Evolutionary conservation across 2,888 invertebrate genomes (phyloP).

Genomic region (Acleris cristana): DNA sequence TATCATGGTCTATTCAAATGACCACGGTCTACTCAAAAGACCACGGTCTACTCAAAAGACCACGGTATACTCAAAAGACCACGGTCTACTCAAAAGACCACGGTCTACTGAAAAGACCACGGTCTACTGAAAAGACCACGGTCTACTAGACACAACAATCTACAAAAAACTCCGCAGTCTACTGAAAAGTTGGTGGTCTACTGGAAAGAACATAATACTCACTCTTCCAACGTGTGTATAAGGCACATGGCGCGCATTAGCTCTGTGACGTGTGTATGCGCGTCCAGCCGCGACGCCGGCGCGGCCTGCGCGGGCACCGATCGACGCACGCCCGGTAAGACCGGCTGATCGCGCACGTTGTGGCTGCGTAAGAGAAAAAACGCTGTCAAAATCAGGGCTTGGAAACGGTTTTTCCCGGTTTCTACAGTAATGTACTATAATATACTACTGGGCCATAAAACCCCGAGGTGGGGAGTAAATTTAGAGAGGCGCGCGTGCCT

Average conservation of each 20-base stretch:
- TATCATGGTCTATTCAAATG: too few species aligned
- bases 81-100: too few species aligned
- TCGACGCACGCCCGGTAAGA: constrained; percentile 57
- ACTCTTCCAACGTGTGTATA: constrained; percentile 75
- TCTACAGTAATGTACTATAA: too few species aligned
- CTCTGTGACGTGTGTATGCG: constrained; percentile 69
- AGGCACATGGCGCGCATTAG: constrained; percentile 68
- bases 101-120: too few species aligned
- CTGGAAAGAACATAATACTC: constrained; percentile 45
- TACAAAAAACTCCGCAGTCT: background rate
- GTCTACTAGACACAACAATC: background rate
- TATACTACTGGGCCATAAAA: too few species aligned
- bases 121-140: too few species aligned
- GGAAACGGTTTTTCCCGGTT: too few species aligned
- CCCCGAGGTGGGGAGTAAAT: too few species aligned
- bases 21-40: too few species aligned
- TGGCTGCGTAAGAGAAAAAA: constrained; percentile 43
- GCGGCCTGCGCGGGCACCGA: constrained; percentile 25
- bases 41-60: too few species aligned
- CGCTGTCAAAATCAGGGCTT: background rate
- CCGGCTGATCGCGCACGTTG: constrained; percentile 56
- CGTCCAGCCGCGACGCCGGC: constrained; percentile 56
- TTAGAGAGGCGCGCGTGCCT: too few species aligned
- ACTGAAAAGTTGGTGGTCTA: background rate
- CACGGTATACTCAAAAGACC: too few species aligned